Evolutionary conservation across 2,113 vertebrate genomes (phyloP).

Genomic region (Nerophis lumbriciformis): DNA sequence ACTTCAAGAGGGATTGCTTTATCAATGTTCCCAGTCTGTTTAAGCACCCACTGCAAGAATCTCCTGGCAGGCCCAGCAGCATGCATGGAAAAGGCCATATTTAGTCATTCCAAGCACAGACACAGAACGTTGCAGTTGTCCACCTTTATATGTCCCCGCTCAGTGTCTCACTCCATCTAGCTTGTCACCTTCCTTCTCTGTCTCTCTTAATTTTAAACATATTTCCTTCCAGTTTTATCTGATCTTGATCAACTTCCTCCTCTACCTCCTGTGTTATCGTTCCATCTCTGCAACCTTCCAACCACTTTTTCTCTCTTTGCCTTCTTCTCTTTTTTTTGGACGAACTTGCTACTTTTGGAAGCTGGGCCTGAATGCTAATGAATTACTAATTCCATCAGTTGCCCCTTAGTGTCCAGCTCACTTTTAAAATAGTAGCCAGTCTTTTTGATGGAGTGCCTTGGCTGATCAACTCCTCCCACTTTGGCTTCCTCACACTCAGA

Average conservation of each 20-base stretch:
- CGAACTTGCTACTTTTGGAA: slow-evolving; percentile 38
- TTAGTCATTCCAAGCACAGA: slow-evolving; percentile 62
- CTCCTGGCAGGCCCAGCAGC: slow-evolving; percentile 46
- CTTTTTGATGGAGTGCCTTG: slow-evolving; percentile 52
- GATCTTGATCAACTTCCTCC: slow-evolving; percentile 2
- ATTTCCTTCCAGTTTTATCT: slow-evolving; percentile 12
- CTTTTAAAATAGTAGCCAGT: slow-evolving; percentile 2
- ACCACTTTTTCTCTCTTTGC: slow-evolving; percentile 6
- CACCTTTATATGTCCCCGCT: slow-evolving; percentile 42
- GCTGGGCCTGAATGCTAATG: slow-evolving; percentile 57
- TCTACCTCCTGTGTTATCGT: slow-evolving; percentile 7
- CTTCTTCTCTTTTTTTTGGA: slow-evolving; percentile 34
- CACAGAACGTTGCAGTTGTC: slow-evolving; percentile 39
- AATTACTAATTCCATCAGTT: slow-evolving; percentile 63
- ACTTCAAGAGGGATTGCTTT: slow-evolving; percentile 25
- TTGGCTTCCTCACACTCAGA: slow-evolving; percentile 41
- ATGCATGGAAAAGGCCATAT: slow-evolving; percentile 58
- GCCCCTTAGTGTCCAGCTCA: slow-evolving; percentile 31
- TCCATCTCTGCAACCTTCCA: slow-evolving; percentile 1
- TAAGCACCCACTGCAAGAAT: slow-evolving; percentile 53
- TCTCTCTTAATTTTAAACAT: slow-evolving; percentile 17
- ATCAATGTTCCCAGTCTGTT: slow-evolving; percentile 58
- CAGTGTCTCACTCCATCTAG: slow-evolving; percentile 31
- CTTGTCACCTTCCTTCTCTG: slow-evolving; percentile 39
- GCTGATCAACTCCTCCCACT: slow-evolving; percentile 47